Percentiles rank a stretch among this genome's conserved stretches.
Conservation (phyloP, 2,113 vertebrate genomes). For the Burhinus oedicnemus region DNA sequence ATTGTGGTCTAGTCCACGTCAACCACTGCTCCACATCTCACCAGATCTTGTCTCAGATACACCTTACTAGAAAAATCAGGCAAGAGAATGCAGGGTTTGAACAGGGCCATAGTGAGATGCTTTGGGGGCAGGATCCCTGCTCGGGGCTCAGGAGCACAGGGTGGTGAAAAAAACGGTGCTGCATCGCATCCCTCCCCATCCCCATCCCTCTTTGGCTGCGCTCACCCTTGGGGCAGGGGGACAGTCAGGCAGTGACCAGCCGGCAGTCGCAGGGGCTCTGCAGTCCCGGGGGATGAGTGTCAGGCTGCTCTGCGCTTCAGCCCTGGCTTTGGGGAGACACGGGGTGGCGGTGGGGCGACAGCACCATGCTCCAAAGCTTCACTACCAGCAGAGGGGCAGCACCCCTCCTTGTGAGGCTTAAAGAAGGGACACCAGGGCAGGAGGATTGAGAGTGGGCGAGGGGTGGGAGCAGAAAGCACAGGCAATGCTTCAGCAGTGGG, state of each 20-base stretch:
- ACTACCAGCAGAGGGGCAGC: background rate
- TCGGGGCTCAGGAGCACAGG: rapidly evolving
- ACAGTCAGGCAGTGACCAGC: background rate
- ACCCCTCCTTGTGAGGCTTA: background rate
- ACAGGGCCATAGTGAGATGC: background rate
- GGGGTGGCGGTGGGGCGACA: rapidly evolving
- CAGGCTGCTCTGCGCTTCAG: background rate
- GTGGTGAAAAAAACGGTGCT: background rate
- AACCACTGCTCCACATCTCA: background rate
- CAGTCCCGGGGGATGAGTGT: rapidly evolving
- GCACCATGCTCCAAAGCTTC: background rate
- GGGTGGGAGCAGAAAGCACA: background rate
- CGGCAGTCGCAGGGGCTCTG: background rate
- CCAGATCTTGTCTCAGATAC: background rate
- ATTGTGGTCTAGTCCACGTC: background rate
- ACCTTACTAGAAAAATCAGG: background rate
- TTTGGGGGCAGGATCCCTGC: background rate
- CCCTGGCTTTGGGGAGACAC: background rate
- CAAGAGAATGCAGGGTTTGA: too few species aligned
- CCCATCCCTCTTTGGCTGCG: background rate
- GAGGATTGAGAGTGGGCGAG: background rate
- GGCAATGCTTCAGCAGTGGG: background rate
- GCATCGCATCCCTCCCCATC: background rate
- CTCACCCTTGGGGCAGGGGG: background rate
- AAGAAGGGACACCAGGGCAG: background rate